These are phyloP conservation scores for Fulica atra DNA, from an alignment of 2,113 vertebrate genomes.

Conservation along the genomic window DNA sequence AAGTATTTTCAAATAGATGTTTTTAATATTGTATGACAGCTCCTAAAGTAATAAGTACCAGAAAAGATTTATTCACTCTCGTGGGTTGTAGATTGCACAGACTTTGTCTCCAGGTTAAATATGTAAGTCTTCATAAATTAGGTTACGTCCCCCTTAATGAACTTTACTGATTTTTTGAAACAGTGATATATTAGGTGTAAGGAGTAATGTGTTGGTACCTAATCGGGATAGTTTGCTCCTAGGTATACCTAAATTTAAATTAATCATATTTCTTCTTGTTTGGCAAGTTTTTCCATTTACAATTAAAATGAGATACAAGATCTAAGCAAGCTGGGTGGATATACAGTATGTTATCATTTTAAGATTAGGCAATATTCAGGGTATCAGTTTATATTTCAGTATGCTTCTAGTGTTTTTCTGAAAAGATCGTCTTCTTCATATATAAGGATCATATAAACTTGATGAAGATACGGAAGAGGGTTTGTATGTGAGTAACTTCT, in stretches of 20 bases:
- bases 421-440: neutral
- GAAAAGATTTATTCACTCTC: neutral
- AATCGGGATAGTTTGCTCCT: neutral
- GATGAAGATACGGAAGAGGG: neutral
- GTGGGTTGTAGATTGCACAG: neutral
- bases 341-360: neutral
- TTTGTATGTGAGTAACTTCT: neutral
- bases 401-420: neutral
- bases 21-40: constrained; percentile 12
- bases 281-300: neutral
- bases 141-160: neutral
- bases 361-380: neutral
- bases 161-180: neutral
- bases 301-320: neutral
- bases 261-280: neutral
- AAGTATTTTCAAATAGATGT: constrained; percentile 15
- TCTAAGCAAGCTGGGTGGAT: neutral
- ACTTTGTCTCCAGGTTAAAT: neutral
- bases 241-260: neutral
- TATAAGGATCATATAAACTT: neutral
- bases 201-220: neutral
- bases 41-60: neutral
- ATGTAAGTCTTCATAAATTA: neutral
- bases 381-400: neutral
- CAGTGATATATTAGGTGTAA: neutral